These are phyloP conservation scores for Cheilosia grossa DNA, from an alignment of 2,888 invertebrate genomes.

Conservation along the genomic window DNA sequence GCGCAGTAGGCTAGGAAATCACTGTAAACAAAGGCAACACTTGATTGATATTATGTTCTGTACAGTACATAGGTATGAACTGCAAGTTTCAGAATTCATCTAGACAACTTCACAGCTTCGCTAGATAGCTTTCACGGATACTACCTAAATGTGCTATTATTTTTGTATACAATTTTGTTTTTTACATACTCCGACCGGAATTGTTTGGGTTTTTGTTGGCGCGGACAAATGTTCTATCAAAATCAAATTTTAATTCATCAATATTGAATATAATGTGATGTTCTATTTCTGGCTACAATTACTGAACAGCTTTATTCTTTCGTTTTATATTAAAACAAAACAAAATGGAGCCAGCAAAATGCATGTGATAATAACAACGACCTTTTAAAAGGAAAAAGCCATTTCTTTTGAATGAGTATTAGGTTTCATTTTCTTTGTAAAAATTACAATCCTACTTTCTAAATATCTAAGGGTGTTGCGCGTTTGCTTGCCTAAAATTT, in stretches of 20 bases:
- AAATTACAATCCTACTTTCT: constrained; percentile 43
- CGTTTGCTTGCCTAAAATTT: constrained; percentile 14
- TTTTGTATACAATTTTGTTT: not conserved
- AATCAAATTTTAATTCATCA: not conserved
- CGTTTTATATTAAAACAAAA: not conserved
- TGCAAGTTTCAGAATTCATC: not conserved
- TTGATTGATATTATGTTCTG: not conserved
- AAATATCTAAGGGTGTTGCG: constrained; percentile 16
- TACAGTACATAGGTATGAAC: no score
- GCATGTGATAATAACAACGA: not conserved
- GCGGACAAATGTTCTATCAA: not conserved
- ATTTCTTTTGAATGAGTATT: constrained; percentile 9
- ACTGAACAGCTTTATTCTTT: not conserved
- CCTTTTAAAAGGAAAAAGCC: constrained; percentile 24
- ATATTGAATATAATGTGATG: not conserved
- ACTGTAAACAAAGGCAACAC: not conserved
- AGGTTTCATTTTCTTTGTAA: constrained; percentile 29
- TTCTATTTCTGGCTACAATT: not conserved
- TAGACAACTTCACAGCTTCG: not conserved
- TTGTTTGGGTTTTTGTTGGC: not conserved
- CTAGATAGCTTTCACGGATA: constrained; percentile 16
- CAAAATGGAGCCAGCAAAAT: not conserved
- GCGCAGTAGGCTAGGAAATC: not conserved
- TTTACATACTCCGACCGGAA: constrained; percentile 16
- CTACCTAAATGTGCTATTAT: constrained; percentile 10